Conservation (phyloP, 2,888 invertebrate species). For the Rhabditophanes sp. region DNA sequence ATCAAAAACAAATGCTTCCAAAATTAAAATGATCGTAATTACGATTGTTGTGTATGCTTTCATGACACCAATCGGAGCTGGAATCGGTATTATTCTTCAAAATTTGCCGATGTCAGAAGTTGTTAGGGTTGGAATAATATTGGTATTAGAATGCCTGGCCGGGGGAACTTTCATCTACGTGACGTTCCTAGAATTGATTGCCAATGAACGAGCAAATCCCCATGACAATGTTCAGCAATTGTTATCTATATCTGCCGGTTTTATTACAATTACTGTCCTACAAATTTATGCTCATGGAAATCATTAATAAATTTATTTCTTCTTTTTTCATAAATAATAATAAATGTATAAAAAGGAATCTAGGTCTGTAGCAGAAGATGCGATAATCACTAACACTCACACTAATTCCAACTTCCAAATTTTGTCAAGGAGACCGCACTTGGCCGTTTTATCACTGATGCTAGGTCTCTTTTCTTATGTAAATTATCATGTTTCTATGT, state of each 20-base stretch:
- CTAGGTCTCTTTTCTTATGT: no score
- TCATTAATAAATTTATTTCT: no score
- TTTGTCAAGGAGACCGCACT: no score
- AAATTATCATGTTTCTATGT: no score
- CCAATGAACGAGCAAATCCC: slow-evolving; percentile 16
- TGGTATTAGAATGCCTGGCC: slow-evolving; percentile 30
- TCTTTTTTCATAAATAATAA: no score
- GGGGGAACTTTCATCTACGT: slow-evolving; percentile 41
- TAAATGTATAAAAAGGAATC: no score
- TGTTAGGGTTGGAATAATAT: slow-evolving; percentile 24
- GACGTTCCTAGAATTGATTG: slow-evolving; percentile 26
- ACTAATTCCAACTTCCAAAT: no score
- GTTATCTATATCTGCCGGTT: slow-evolving; percentile 30
- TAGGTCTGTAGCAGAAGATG: no score
- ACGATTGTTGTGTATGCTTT: slow-evolving; percentile 50
- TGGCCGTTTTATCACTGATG: no score
- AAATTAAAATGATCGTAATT: slow-evolving; percentile 26
- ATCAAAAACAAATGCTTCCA: slow-evolving; percentile 24
- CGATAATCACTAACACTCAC: no score
- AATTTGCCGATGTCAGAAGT: no score
- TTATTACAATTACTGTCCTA: slow-evolving; percentile 21
- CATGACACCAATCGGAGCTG: slow-evolving; percentile 56
- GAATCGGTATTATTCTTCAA: no score
- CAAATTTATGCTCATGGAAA: slow-evolving; percentile 13
- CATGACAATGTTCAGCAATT: slow-evolving; percentile 27